Evolutionary conservation across 1,140 invertebrate genomes (phyloP).

Genomic region (Drepana arcuata): DNA sequence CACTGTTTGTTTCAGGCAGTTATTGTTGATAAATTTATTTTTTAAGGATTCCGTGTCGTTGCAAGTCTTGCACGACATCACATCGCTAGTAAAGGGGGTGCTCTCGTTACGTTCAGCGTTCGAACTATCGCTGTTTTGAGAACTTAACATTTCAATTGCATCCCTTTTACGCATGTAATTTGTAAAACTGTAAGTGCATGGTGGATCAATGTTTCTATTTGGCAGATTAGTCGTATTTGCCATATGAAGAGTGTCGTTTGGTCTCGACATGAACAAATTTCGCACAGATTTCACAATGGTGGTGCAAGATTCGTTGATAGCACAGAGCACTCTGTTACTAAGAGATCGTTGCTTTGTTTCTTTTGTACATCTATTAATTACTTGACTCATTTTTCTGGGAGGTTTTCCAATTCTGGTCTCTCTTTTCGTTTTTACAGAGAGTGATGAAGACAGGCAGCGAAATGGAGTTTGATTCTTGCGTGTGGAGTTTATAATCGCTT

Average conservation of each 20-base stretch:
- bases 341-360: slow-evolving; percentile 22
- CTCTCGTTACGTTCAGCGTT: slow-evolving; percentile 1
- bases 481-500: no score
- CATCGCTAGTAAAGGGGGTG: slow-evolving; percentile 1
- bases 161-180: slow-evolving; percentile 44
- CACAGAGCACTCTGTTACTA: slow-evolving; percentile 31
- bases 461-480: no score
- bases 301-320: slow-evolving; percentile 45
- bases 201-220: slow-evolving; percentile 2
- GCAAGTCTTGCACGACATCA: slow-evolving; percentile 34
- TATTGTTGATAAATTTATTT: slow-evolving; percentile 28
- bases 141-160: slow-evolving; percentile 10
- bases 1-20: slow-evolving; percentile 35
- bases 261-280: slow-evolving; percentile 30
- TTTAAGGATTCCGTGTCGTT: slow-evolving; percentile 39
- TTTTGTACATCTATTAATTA: slow-evolving; percentile 9
- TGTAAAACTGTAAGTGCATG: slow-evolving; percentile 39
- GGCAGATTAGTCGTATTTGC: no score
- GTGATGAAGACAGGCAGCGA: no score
- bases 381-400: slow-evolving; percentile 9
- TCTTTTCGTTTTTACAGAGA: slow-evolving; percentile 2
- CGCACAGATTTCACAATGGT: slow-evolving; percentile 38
- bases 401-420: slow-evolving; percentile 1
- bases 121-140: not conserved
- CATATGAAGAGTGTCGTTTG: no score